Base-by-base conservation (phyloP, 2,113 vertebrate genomes). In the Bolborhynchus lineola region DNA sequence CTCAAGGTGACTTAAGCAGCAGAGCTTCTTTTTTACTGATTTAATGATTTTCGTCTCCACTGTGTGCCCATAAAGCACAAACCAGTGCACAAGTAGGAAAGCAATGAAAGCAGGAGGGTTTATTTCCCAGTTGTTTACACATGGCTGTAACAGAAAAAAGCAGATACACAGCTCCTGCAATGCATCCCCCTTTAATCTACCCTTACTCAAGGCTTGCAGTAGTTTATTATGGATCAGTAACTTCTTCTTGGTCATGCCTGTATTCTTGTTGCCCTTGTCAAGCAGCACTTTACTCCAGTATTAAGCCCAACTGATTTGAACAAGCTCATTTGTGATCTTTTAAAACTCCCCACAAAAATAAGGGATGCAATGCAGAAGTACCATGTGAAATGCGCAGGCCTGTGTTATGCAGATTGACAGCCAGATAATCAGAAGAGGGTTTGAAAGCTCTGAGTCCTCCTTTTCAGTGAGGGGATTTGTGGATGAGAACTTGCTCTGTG, bases 51-150 rank as follows among this genome's bases (percentile, higher is more conserved):
- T 83, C 0, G 0, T 52, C 41, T 71, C 39, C 49, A 52, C 44
- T 0, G 0, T 11, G 33, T 3, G 2, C 44, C 59, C 37, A 8
- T 23, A 64, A 77, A 63, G 49, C 53, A 77, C 80, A 95, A 68
- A 5, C 10, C 44, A 77, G 49, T 7, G 42, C 39, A 47, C 29
- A 46, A 53, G 21, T n/a, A 63, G 79, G 33, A 28, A 64, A 60
- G 39, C 47, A 76, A 41, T 49, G 37, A 62, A 86, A 89, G 33
- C 25, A 77, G 44, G 47, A 70, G 31, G 15, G 41, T 39, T 85
- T 7, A 35, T 71, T 63, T 86, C 41, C 53, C 31, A 7, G 46
- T 24, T 46, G 64, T 19, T 28, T 19, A 42, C 15, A 59, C 35
- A 57, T 33, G 55, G 29, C 68, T 84, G 29, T 39, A 21, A 21